Evolutionary conservation across 2,888 invertebrate species (phyloP).

Genomic region (Caenorhabditis doughertyi): DNA sequence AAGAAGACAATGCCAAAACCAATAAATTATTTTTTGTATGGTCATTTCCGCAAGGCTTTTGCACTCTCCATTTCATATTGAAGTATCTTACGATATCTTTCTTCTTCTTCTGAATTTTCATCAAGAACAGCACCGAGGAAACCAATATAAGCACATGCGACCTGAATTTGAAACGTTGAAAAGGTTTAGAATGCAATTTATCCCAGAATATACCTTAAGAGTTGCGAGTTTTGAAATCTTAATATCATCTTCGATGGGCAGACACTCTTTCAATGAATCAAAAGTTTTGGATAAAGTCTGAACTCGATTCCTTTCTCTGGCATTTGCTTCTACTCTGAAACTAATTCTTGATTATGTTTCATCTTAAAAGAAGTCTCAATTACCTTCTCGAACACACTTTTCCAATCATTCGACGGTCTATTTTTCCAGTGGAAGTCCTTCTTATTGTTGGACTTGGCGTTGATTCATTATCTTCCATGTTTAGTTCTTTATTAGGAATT

Average conservation of each 20-base stretch:
- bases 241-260: slow-evolving; percentile 44
- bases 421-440: slow-evolving; percentile 43
- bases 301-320: slow-evolving; percentile 61
- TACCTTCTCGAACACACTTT: slow-evolving; percentile 41
- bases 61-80: slow-evolving; percentile 56
- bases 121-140: slow-evolving; percentile 43
- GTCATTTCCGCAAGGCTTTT: slow-evolving; percentile 53
- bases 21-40: not conserved
- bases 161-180: slow-evolving; percentile 17
- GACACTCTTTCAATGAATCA: slow-evolving; percentile 32
- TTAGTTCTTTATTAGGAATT: not conserved
- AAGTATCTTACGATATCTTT: slow-evolving; percentile 12
- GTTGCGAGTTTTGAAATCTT: slow-evolving; percentile 61
- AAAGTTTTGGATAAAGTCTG: slow-evolving; percentile 61
- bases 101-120: slow-evolving; percentile 30
- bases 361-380: not conserved
- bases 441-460: slow-evolving; percentile 46
- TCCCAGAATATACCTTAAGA: slow-evolving; percentile 30
- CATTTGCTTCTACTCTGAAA: slow-evolving; percentile 64
- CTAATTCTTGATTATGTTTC: not conserved
- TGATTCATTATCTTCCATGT: slow-evolving; percentile 24
- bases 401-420: slow-evolving; percentile 45
- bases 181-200: not conserved
- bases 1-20: not conserved
- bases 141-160: slow-evolving; percentile 58